Evolutionary conservation across 2,113 vertebrate genomes (phyloP).

Genomic region (Caranx melampygus): DNA sequence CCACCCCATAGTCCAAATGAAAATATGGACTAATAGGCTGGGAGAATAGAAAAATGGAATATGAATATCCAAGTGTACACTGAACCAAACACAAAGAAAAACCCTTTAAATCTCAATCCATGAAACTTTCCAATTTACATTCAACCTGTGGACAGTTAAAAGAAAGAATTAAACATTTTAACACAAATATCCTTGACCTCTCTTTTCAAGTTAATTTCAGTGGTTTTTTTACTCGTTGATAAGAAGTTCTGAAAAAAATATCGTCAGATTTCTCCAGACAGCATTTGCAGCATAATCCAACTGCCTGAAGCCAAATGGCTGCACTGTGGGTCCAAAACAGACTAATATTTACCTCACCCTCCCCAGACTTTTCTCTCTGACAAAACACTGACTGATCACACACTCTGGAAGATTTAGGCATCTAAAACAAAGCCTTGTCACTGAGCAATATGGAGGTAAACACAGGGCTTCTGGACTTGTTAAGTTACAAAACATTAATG

Average conservation of each 20-base stretch:
- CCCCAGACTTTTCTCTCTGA: background rate
- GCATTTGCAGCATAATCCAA: background rate
- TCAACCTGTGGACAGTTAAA: background rate
- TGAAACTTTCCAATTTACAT: background rate
- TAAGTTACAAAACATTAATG: background rate
- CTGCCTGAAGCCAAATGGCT: background rate
- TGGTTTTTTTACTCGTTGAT: background rate
- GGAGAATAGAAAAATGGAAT: background rate
- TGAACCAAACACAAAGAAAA: background rate
- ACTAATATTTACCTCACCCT: constrained; percentile 2
- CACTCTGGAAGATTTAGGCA: background rate
- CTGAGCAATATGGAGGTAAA: background rate
- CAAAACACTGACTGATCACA: background rate
- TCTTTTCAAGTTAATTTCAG: background rate
- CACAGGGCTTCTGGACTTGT: background rate
- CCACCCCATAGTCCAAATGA: background rate
- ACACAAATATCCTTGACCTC: background rate
- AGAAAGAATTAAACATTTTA: background rate
- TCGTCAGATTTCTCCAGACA: background rate
- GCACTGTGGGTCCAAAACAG: background rate
- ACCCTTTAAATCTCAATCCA: background rate
- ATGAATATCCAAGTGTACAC: background rate
- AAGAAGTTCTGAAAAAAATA: background rate
- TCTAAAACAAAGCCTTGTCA: background rate
- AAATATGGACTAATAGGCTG: background rate